These are phyloP conservation scores for Andrena camellia DNA, from an alignment of 2,888 invertebrate genomes.

Conservation along the genomic window DNA sequence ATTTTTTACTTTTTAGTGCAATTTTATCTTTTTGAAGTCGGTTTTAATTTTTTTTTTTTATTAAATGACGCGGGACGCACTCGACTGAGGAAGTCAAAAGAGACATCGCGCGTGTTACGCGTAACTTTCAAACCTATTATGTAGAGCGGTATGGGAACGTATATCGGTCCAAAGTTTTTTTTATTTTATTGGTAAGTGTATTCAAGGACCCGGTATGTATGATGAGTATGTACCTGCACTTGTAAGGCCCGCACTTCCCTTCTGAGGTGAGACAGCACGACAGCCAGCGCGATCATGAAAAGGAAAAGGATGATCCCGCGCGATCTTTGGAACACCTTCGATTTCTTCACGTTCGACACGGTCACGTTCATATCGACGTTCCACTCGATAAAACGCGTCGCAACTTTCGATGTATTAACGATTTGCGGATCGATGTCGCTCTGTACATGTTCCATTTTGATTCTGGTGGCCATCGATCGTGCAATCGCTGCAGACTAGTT, in stretches of 20 bases:
- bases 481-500: slow-evolving; percentile 48
- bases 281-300: slow-evolving; percentile 67
- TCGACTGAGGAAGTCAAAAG: slow-evolving; percentile 2
- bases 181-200: not conserved
- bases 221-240: slow-evolving; percentile 72
- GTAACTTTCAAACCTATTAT: not conserved
- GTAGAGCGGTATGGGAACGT: not conserved
- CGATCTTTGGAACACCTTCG: slow-evolving; percentile 75
- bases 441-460: slow-evolving; percentile 64
- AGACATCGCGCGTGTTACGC: not conserved
- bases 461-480: slow-evolving; percentile 64
- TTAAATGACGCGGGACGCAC: too few species aligned
- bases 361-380: slow-evolving; percentile 80
- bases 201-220: not conserved
- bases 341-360: slow-evolving; percentile 72
- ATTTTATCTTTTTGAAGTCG: too few species aligned
- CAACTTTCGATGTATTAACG: slow-evolving; percentile 60
- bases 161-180: not conserved
- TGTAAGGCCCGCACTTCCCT: slow-evolving; percentile 75
- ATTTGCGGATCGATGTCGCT: slow-evolving; percentile 70
- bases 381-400: slow-evolving; percentile 77
- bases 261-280: slow-evolving; percentile 70
- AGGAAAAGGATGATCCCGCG: slow-evolving; percentile 70
- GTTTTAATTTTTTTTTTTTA: too few species aligned
- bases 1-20: too few species aligned